Evolutionary conservation across 2,113 vertebrate species (phyloP), one percentile per base, ranked within the genome.

Genomic region (Alaudala cheleensis): DNA sequence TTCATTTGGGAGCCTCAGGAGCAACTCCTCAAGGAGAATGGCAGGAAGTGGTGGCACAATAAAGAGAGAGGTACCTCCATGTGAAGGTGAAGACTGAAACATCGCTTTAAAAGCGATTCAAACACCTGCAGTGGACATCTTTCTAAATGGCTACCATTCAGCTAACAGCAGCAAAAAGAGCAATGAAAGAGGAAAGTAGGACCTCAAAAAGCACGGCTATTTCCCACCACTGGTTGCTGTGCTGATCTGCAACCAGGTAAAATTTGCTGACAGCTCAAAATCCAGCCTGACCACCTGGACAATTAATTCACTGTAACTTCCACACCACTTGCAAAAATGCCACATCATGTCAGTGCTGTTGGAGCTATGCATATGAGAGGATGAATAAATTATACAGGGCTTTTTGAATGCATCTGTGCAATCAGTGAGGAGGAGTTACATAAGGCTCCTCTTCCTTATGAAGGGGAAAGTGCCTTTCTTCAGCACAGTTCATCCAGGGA

Each of bases 401-500:
- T 94, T 89, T 93, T 95, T 85, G 66, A 93, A 82, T 72, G 29
- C 81, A 84, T 84, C 73, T 91, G 66, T 92, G 91, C 94, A 91
- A 93, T 83, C 78, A 91, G 86, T 26, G n/a, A 78, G 60, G 33
- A 89, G 26, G 33, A 92, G 69, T 95, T 96, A 96, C 23, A 56
- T 95, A 95, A 96, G 54, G 33, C 64, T 91, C 3, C 42, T 84
- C 62, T 84, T 93, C 78, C 54, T 54, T 31, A 45, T 1, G 3
- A 72, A 88, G 65, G 29, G 39, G 40, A 91, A 92, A 86, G 5
- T 29, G 34, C 39, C 33, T 90, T 49, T 79, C 76, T 94, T 82
- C 42, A 56, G 44, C n/a, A n/a, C 26, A 71, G 90, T 88, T 94
- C 87, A 93, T 26, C 6, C 56, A 73, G 67, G 76, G 67, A 86